These are phyloP conservation scores for Amiota communis DNA, from an alignment of 2,888 invertebrate species.

Conservation along the genomic window DNA sequence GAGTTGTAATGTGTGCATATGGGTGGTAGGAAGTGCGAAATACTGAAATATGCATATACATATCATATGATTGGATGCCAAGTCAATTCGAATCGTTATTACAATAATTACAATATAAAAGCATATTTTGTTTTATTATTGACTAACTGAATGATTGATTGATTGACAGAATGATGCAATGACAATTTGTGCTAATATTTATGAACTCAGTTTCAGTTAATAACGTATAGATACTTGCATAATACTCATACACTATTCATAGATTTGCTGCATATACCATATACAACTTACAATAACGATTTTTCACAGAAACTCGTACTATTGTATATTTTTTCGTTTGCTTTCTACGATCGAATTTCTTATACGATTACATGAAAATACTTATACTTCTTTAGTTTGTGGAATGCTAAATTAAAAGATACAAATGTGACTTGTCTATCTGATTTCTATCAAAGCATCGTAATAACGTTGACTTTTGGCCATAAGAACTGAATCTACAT, in stretches of 20 bases:
- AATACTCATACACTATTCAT: not conserved
- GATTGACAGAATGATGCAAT: not conserved
- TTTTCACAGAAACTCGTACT: too few species aligned
- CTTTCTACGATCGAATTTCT: too few species aligned
- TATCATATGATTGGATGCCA: not conserved
- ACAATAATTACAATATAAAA: not conserved
- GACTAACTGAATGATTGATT: not conserved
- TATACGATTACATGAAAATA: too few species aligned
- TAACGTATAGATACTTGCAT: slow-evolving; percentile 3
- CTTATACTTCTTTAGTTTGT: too few species aligned
- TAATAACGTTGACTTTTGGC: too few species aligned
- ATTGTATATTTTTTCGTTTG: too few species aligned
- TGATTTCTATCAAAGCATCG: too few species aligned
- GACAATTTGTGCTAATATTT: not conserved
- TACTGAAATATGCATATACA: not conserved
- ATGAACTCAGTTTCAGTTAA: not conserved
- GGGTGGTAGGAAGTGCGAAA: not conserved
- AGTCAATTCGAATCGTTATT: not conserved
- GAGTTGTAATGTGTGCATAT: not conserved
- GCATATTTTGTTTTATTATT: not conserved
- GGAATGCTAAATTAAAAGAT: too few species aligned
- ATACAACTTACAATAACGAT: too few species aligned
- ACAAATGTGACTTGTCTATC: too few species aligned
- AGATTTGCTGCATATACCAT: too few species aligned
- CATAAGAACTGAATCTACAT: too few species aligned